Percentiles rank a stretch among this genome's conserved stretches.
These are phyloP conservation scores for Silvanus unidentatus DNA, from an alignment of 2,888 invertebrate species.

Conservation along the genomic window DNA sequence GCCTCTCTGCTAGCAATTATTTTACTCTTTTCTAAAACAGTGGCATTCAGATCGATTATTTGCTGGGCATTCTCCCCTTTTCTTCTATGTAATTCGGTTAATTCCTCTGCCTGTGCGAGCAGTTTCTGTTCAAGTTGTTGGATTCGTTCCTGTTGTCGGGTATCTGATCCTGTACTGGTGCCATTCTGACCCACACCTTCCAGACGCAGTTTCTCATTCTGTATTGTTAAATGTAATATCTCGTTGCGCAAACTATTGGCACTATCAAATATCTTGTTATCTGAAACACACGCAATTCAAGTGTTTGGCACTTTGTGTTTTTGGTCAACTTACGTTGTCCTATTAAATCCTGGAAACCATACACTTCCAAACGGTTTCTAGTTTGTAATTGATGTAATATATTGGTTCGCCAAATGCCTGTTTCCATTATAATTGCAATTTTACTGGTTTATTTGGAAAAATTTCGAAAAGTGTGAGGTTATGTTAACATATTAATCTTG, in stretches of 20 bases:
- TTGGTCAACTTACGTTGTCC: conserved; percentile 57
- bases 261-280: conserved; percentile 81
- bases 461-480: no score
- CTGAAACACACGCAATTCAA: conserved; percentile 41
- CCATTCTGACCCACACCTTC: conserved; percentile 45
- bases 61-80: conserved; percentile 91
- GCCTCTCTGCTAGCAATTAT: conserved; percentile 66
- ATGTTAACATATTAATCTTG: no score
- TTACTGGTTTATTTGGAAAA: no score
- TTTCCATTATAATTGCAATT: no score
- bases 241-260: conserved; percentile 73
- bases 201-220: conserved; percentile 73
- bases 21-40: conserved; percentile 79
- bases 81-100: conserved; percentile 82
- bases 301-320: conserved; percentile 13
- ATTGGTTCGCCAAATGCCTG: conserved; percentile 57
- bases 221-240: conserved; percentile 78
- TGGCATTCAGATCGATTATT: conserved; percentile 82
- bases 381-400: conserved; percentile 65
- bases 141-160: conserved; percentile 48
- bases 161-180: conserved; percentile 38
- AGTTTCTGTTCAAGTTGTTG: conserved; percentile 81
- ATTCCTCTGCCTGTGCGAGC: conserved; percentile 81
- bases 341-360: conserved; percentile 74
- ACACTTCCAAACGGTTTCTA: conserved; percentile 69